Base-by-base conservation (phyloP, 1,140 invertebrate genomes). In the Agraylea sexmaculata region DNA sequence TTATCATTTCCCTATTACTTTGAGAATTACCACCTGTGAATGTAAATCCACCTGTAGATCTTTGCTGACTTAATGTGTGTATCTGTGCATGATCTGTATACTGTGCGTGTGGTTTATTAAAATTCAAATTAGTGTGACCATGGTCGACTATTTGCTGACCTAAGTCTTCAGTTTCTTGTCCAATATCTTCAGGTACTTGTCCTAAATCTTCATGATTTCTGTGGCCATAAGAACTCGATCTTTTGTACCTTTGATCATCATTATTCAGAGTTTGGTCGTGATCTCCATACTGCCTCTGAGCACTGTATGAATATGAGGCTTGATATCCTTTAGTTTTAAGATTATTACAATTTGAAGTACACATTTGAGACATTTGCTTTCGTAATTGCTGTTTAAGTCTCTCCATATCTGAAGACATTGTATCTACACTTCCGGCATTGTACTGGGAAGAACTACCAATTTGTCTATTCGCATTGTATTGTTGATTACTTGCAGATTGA, bases 141-240 rank as follows among this genome's bases (percentile, higher is more conserved):
- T 46, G 53, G 28, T 52, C 40, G 45, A 44, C 42, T 49, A 53
- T 49, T 51, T 59, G 47, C 50, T 58, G 57, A 10, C 50, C 47
- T 18, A 52, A 42, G 42, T 51, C 45, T 32, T 16, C 37, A 36
- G 30, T 21, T 21, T 34, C n/a, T 25, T 43, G 32, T 13, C n/a
- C 25, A n/a, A 38, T 22, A 37, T 47, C 48, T 51, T 50, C 32
- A 10, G 31, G 36, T 35, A 48, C 40, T 40, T 48, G 48, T 32
- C 39, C 45, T 4, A 46, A 4, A 44, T 43, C 40, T 42, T 51
- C 39, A 27, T 11, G 19, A 23, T 12, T 37, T 21, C 20, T 15
- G 12, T 11, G 11, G 2, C 16, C n/a, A 5, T 37, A 21, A 25
- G 19, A 21, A n/a, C 33, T 29, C 15, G 16, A 13, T 37, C 42